Conservation (phyloP, 2,797 vertebrate species). For the Pseudopleuronectes americanus region DNA sequence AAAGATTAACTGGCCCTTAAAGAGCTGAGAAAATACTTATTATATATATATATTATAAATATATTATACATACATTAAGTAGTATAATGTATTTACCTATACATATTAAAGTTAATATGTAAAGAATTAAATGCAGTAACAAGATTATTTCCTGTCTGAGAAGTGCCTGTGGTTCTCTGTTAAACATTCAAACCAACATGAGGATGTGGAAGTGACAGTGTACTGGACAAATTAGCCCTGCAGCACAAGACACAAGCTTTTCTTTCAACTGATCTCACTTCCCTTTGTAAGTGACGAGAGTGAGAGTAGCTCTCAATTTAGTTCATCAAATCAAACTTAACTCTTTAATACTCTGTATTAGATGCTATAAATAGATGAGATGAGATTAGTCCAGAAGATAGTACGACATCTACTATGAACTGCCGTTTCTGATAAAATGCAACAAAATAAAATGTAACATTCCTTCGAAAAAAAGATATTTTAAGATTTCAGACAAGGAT, state of each 20-base stretch:
- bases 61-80: not conserved
- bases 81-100: no score
- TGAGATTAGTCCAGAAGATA: not conserved
- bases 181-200: not conserved
- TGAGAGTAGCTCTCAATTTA: not conserved
- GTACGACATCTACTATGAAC: not conserved
- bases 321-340: not conserved
- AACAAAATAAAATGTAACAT: not conserved
- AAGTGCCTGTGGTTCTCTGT: no score
- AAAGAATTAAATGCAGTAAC: not conserved
- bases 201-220: not conserved
- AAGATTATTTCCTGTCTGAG: not conserved
- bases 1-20: not conserved
- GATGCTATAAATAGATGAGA: not conserved
- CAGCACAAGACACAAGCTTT: not conserved
- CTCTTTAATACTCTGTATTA: not conserved
- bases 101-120: not conserved
- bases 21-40: not conserved
- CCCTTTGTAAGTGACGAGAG: not conserved
- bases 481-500: no score
- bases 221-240: conserved; percentile 4
- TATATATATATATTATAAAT: no score
- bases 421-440: not conserved
- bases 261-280: conserved; percentile 3
- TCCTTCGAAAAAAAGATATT: not conserved